phyloP scores from a whole-genome alignment of 1,140 invertebrate genomes.

The Lethrus apterus region DNA sequence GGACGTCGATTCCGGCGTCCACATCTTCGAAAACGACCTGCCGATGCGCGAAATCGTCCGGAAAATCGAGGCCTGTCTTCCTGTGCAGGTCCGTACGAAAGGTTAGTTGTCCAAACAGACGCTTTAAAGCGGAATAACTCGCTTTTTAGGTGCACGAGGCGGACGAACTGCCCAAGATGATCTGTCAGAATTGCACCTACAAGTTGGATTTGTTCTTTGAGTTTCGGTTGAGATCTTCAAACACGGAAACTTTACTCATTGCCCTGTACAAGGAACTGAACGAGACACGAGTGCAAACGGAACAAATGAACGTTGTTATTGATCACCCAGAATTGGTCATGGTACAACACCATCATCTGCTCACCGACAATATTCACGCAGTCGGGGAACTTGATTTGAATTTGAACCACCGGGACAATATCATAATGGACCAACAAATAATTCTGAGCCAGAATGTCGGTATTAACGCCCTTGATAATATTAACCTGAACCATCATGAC shows the following conservation, averaged over 20 bases:
- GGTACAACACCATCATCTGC: constrained; percentile 31
- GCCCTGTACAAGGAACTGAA: constrained; percentile 45
- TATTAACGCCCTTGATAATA: constrained; percentile 30
- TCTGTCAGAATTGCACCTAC: constrained; percentile 52
- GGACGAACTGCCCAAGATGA: constrained; percentile 53
- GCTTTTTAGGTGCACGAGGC: constrained; percentile 46
- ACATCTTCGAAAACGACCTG: constrained; percentile 52
- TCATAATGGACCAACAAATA: constrained; percentile 31
- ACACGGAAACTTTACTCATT: constrained; percentile 49
- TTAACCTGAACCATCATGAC: constrained; percentile 32
- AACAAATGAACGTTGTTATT: constrained; percentile 30
- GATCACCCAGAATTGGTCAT: constrained; percentile 29
- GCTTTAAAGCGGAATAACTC: neutral
- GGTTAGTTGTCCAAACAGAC: neutral
- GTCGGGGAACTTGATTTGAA: constrained; percentile 30
- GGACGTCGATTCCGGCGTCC: constrained; percentile 47
- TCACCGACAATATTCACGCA: constrained; percentile 22
- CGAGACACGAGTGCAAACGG: constrained; percentile 29
- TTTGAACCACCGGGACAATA: constrained; percentile 27
- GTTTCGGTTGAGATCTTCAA: constrained; percentile 50
- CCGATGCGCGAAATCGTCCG: constrained; percentile 50
- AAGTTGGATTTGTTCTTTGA: constrained; percentile 53
- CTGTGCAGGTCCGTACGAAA: constrained; percentile 45
- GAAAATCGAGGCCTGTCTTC: constrained; percentile 53
- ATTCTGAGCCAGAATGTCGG: constrained; percentile 26